These are phyloP conservation scores for Pseudococcus jackbeardsleyi DNA, from an alignment of 2,888 invertebrate genomes.

Conservation along the genomic window DNA sequence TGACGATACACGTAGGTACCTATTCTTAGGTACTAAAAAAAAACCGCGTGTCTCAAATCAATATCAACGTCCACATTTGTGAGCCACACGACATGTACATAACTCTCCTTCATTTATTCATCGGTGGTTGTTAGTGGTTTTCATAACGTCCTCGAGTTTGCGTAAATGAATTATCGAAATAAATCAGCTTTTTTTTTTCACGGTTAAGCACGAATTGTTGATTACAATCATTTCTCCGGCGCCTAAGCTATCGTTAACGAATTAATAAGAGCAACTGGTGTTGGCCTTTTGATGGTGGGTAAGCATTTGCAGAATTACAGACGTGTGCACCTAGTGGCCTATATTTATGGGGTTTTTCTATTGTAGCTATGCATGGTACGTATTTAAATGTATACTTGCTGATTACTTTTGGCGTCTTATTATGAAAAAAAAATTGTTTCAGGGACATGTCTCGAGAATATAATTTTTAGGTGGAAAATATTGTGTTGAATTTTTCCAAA, in stretches of 20 bases:
- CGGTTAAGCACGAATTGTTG: conserved; percentile 29
- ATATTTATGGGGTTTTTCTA: not conserved
- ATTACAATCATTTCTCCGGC: conserved; percentile 36
- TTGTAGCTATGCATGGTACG: not conserved
- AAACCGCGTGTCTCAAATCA: conserved; percentile 26
- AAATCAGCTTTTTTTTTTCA: conserved; percentile 29
- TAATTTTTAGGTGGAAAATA: too few relatives aligned
- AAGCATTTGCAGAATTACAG: not conserved
- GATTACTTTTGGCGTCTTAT: too few relatives aligned
- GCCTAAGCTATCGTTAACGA: conserved; percentile 4
- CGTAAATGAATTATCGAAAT: conserved; percentile 46
- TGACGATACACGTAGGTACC: not conserved
- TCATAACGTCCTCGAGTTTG: conserved; percentile 52
- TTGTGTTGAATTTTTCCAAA: too few relatives aligned
- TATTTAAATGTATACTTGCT: not conserved
- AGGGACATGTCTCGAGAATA: too few relatives aligned
- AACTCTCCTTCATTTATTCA: not conserved
- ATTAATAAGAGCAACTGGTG: conserved; percentile 34
- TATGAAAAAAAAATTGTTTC: too few relatives aligned
- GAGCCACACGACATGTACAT: conserved; percentile 41
- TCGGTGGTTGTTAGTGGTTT: not conserved
- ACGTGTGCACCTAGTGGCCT: conserved; percentile 23
- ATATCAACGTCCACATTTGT: conserved; percentile 57
- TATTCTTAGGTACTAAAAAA: not conserved
- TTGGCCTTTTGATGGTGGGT: not conserved